Evolutionary conservation across 2,888 invertebrate species (phyloP), one percentile per base, ranked within the genome.

Genomic region (Oscheius sp.): DNA sequence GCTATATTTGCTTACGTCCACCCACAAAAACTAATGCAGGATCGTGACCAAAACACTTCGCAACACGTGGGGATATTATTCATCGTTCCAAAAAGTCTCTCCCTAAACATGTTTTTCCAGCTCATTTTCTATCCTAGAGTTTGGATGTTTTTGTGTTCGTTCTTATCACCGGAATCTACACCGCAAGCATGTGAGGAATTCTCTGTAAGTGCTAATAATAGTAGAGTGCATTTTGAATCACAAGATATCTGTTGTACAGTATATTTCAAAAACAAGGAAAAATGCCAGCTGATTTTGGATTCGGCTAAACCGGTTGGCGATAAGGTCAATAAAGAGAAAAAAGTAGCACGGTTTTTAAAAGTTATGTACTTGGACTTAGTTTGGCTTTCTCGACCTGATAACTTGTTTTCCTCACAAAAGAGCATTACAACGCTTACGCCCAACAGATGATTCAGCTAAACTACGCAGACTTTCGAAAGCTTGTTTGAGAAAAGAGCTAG

Each of bases 321-420:
- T 32, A 51, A 28, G 32, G n/a, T 51, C 32, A 51, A 32, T n/a
- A 51, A 12, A 41, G 32, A 14, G 51, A 28, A 51, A 32, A n/a
- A 28, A 24, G 20, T 49, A 41, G 41, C 22, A 47, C 24, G 32
- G 5, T 30, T n/a, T n/a, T n/a, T n/a, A 3, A 50, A 30, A 12
- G 12, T 41, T 14, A 41, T 41, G 14, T 41, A 20, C 41, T 17
- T 41, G 41, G 41, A 20, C 41, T 14, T 41, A 41, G 41, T 12
- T 41, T 41, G 14, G 41, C 41, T 50, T 50, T n/a, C 33, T 54
- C 24, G 20, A 20, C 22, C 12, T 32, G 36, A 33, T 20, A 36
- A 54, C 54, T 54, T 32, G 54, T 54, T 54, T 54, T 33, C 33
- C 54, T 33, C 33, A 33, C 54, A 54, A 54, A 54, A 54, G 54